A percentile compares a stretch with the other conserved stretches of the same genome.
Evolutionary conservation across 1,140 invertebrate genomes (phyloP).

Genomic region (Halotydeus destructor): DNA sequence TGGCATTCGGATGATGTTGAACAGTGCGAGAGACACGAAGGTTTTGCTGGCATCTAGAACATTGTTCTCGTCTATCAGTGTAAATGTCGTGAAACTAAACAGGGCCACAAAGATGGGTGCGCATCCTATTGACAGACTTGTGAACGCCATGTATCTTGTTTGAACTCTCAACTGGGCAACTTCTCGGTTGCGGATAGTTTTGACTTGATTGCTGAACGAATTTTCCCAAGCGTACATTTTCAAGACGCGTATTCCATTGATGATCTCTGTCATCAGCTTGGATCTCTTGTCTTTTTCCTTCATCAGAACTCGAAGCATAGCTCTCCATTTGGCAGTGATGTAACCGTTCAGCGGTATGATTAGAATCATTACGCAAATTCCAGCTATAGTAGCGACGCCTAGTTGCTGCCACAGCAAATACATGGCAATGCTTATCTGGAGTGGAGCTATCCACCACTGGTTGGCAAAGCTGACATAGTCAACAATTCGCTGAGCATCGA

Average conservation of each 20-base stretch:
- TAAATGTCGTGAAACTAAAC: slow-evolving; percentile 24
- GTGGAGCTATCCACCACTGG: slow-evolving; percentile 18
- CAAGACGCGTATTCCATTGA: slow-evolving; percentile 44
- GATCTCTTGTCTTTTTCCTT: slow-evolving; percentile 26
- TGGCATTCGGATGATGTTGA: slow-evolving; percentile 64
- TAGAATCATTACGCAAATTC: slow-evolving; percentile 31
- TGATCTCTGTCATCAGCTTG: slow-evolving; percentile 27
- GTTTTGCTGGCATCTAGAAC: slow-evolving; percentile 36
- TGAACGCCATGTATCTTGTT: slow-evolving; percentile 6
- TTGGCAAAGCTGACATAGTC: slow-evolving; percentile 15
- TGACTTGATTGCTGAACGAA: slow-evolving; percentile 11
- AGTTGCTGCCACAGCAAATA: slow-evolving; percentile 23
- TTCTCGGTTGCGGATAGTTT: slow-evolving; percentile 11
- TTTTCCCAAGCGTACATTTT: slow-evolving; percentile 60
- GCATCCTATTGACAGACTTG: slow-evolving; percentile 14
- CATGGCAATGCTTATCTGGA: slow-evolving; percentile 22
- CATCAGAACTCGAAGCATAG: slow-evolving; percentile 27
- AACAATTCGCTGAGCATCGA: slow-evolving; percentile 12
- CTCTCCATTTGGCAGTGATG: slow-evolving; percentile 51
- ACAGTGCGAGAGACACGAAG: slow-evolving; percentile 37
- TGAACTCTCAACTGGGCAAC: slow-evolving; percentile 6
- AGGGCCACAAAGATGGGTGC: slow-evolving; percentile 15
- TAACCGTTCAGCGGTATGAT: slow-evolving; percentile 72
- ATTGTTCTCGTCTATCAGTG: slow-evolving; percentile 26
- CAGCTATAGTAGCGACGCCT: slow-evolving; percentile 22